A percentile compares a stretch with the other conserved stretches of the same genome.
These are phyloP conservation scores for Agrotis puta DNA, from an alignment of 2,888 invertebrate species.

Conservation along the genomic window DNA sequence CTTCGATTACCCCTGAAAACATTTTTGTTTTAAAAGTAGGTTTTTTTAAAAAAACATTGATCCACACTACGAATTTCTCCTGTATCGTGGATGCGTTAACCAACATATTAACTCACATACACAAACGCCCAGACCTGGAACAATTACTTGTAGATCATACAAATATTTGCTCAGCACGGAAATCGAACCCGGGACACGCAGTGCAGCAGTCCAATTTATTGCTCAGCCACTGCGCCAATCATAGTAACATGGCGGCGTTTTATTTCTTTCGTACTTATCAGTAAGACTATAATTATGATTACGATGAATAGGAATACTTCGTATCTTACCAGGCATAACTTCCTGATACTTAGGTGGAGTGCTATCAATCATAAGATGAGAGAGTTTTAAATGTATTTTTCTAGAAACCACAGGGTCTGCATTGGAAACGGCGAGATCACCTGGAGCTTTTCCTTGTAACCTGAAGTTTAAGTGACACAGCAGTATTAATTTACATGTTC, in stretches of 20 bases:
- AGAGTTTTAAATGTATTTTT: constrained; percentile 84
- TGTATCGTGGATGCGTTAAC: no score
- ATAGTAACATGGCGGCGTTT: not conserved
- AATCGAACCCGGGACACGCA: no score
- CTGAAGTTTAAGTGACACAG: constrained; percentile 63
- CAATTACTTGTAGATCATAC: no score
- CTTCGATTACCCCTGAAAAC: constrained; percentile 83
- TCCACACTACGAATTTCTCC: no score
- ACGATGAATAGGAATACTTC: no score
- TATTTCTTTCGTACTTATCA: not conserved
- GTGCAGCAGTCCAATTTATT: no score
- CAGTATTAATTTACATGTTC: not conserved
- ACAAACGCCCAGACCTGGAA: no score
- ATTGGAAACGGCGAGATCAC: constrained; percentile 73
- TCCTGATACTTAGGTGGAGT: constrained; percentile 70
- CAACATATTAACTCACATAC: no score
- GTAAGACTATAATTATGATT: not conserved
- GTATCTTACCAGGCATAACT: constrained; percentile 77
- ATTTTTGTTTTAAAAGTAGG: not conserved
- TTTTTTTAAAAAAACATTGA: no score
- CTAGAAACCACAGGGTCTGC: constrained; percentile 83
- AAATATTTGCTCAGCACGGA: no score
- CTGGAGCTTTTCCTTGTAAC: constrained; percentile 79
- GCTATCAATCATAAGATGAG: constrained; percentile 72
- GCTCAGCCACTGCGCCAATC: no score